phyloP scores from a whole-genome alignment of 2,888 invertebrate genomes.

The Drosophila pseudotakahashii region DNA sequence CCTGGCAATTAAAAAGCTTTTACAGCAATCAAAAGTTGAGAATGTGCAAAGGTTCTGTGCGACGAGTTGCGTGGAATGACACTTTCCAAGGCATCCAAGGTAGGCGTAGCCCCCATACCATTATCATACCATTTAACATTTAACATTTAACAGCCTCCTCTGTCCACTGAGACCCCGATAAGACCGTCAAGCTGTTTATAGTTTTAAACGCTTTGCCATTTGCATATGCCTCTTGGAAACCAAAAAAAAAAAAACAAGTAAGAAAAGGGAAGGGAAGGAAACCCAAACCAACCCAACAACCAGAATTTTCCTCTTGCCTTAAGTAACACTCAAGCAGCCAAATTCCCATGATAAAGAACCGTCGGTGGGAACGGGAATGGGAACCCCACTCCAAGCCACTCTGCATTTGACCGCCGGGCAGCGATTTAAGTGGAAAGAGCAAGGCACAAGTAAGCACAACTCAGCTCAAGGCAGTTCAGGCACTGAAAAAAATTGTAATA shows the following conservation, averaged over 20 bases:
- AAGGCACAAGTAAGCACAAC: conserved; percentile 16
- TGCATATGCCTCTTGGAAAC: conserved; percentile 40
- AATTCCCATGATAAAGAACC: conserved; percentile 78
- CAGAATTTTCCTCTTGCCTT: conserved; percentile 9
- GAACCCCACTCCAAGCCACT: conserved; percentile 15
- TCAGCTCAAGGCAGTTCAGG: conserved; percentile 17
- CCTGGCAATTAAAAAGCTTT: conserved; percentile 77
- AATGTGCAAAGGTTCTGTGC: conserved; percentile 48
- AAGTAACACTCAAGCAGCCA: conserved; percentile 39
- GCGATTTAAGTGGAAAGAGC: conserved; percentile 47
- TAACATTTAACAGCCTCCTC: conserved; percentile 13
- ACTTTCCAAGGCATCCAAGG: conserved; percentile 5
- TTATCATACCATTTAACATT: conserved; percentile 7
- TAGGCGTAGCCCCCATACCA: not conserved
- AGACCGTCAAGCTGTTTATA: conserved; percentile 54
- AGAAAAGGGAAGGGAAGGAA: not conserved
- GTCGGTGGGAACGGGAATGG: not conserved
- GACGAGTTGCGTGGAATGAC: conserved; percentile 19
- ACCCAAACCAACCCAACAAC: not conserved
- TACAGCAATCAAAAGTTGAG: conserved; percentile 73
- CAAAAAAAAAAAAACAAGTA: too few relatives aligned
- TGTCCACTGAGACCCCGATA: conserved; percentile 14
- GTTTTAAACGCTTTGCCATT: conserved; percentile 59
- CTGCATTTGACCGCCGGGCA: conserved; percentile 53
- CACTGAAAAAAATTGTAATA: conserved; percentile 1